Conservation (phyloP, 2,797 vertebrate species). For the Rhinogobio ventralis region DNA sequence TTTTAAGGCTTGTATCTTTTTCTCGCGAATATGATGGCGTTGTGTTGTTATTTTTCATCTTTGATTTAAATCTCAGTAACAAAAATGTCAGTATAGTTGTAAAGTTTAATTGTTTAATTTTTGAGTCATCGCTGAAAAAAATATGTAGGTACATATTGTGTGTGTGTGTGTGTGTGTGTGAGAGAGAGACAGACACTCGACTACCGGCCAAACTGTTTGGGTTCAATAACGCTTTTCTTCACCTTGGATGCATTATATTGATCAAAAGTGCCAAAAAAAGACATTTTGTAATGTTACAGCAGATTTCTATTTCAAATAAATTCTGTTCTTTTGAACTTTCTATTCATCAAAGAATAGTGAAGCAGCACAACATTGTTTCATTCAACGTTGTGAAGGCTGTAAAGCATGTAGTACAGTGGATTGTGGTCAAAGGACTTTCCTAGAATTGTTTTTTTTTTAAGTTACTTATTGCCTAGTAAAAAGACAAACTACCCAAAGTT, state of each 20-base stretch:
- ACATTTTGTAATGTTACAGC: no score
- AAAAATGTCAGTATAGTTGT: neutral
- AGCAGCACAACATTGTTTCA: neutral
- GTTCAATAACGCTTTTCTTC: no score
- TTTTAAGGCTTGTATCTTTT: neutral
- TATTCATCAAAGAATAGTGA: neutral
- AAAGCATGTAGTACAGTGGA: neutral
- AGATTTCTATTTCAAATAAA: no score
- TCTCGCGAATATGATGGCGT: neutral
- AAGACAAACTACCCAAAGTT: slow-evolving; percentile 13
- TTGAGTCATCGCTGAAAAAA: neutral
- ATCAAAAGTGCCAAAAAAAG: neutral
- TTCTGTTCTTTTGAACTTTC: neutral
- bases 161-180: no score
- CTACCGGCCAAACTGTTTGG: no score
- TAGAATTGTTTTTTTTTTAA: neutral
- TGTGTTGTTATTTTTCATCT: neutral
- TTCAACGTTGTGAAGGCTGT: neutral
- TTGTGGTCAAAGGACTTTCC: neutral
- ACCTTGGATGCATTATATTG: neutral
- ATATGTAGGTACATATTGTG: neutral
- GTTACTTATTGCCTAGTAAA: slow-evolving; percentile 1
- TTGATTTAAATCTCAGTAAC: neutral
- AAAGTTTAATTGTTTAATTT: neutral
- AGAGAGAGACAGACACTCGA: no score